phyloP scores from a whole-genome alignment of 2,888 invertebrate species.

The Andrena minutula region DNA sequence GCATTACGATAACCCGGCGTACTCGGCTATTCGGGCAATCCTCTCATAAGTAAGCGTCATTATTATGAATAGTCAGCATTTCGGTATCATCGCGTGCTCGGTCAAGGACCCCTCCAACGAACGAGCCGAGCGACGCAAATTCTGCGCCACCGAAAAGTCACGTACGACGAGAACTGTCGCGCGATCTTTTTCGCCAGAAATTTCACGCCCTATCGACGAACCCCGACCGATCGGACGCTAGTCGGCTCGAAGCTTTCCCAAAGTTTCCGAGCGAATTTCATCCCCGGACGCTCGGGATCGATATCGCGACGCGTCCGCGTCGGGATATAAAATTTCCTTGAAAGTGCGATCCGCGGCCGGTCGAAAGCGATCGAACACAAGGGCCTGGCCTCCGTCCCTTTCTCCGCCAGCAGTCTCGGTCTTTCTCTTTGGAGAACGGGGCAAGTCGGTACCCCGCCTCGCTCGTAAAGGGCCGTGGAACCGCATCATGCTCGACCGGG shows the following conservation, averaged over 20 bases:
- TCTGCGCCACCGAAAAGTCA: conserved; percentile 41
- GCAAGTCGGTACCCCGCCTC: conserved; percentile 72
- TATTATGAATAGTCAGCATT: conserved; percentile 70
- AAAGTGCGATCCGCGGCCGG: conserved; percentile 58
- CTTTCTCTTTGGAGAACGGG: conserved; percentile 71
- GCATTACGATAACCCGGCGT: neutral
- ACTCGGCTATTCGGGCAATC: conserved; percentile 32
- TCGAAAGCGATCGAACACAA: conserved; percentile 69
- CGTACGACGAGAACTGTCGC: conserved; percentile 2
- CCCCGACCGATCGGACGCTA: neutral
- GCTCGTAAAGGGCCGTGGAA: conserved; percentile 73
- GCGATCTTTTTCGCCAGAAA: neutral
- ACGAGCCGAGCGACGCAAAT: conserved; percentile 49
- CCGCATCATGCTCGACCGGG: conserved; percentile 79
- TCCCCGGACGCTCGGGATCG: neutral
- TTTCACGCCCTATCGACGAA: no score
- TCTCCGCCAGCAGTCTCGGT: conserved; percentile 47
- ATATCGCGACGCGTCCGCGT: conserved; percentile 17
- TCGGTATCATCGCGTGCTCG: conserved; percentile 55
- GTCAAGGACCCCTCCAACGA: conserved; percentile 71
- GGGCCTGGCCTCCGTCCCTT: conserved; percentile 57
- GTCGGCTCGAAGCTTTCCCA: neutral
- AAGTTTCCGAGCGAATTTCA: neutral
- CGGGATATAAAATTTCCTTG: conserved; percentile 61
- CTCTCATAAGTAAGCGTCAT: conserved; percentile 39